Evolutionary conservation across 1,140 invertebrate species (phyloP).

Genomic region (Trialeurodes vaporariorum): DNA sequence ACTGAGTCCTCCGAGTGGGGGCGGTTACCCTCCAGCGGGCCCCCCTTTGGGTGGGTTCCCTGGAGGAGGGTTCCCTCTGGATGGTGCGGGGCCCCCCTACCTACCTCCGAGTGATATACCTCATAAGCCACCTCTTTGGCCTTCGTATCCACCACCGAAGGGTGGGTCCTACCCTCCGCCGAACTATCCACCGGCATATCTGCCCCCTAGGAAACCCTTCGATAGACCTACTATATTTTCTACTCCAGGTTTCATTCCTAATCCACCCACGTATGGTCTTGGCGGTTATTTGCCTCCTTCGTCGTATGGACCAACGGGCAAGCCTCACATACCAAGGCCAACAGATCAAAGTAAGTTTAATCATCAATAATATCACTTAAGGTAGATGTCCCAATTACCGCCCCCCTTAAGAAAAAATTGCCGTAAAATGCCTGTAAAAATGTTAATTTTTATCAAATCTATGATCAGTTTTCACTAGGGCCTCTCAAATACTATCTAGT

Average conservation of each 20-base stretch:
- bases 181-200: neutral
- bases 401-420: no score
- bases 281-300: conserved; percentile 9
- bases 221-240: neutral
- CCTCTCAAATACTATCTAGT: no score
- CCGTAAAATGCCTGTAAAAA: no score
- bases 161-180: neutral
- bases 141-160: conserved; percentile 1
- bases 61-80: conserved; percentile 2
- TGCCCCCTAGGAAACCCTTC: conserved; percentile 7
- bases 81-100: neutral
- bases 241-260: neutral
- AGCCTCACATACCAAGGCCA: neutral
- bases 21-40: neutral
- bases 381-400: no score
- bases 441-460: no score
- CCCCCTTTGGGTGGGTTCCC: neutral
- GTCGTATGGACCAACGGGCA: neutral
- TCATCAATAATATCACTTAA: neutral
- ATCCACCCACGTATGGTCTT: conserved; percentile 4
- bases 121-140: conserved; percentile 1
- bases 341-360: conserved; percentile 15
- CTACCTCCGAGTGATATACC: conserved; percentile 11
- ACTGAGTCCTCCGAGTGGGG: neutral
- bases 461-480: no score